Conservation (phyloP, 1,140 invertebrate species). For the Coelopa frigida region DNA sequence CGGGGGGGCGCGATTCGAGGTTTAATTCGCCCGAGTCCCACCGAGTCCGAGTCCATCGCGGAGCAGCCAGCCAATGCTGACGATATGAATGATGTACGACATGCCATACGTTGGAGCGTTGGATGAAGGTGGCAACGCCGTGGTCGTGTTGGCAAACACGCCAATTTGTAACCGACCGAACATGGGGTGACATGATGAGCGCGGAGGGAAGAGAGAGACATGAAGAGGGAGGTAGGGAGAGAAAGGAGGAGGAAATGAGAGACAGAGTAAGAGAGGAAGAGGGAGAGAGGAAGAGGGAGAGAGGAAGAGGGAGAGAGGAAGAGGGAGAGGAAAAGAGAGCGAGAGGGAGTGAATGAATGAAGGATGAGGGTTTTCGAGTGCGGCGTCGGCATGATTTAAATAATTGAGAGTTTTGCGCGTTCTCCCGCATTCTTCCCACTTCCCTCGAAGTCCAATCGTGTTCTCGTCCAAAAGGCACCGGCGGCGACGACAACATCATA, state of each 20-base stretch:
- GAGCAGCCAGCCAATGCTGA: constrained; percentile 23
- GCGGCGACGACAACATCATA: no score
- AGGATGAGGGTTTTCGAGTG: background rate
- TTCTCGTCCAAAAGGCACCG: no score
- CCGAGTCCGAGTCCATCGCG: no score
- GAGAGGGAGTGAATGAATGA: no score
- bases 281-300: background rate
- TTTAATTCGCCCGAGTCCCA: no score
- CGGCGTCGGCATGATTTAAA: constrained; percentile 38
- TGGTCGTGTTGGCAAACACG: no score
- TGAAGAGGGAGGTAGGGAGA: background rate
- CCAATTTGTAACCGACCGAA: no score
- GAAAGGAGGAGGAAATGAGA: background rate
- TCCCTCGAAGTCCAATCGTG: no score
- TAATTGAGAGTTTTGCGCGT: constrained; percentile 43
- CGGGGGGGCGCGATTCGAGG: no score
- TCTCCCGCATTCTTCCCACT: background rate
- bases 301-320: background rate
- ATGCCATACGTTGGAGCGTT: no score
- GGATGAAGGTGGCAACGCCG: no score
- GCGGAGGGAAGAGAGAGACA: background rate
- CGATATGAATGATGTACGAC: constrained; percentile 43
- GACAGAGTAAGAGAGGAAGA: background rate
- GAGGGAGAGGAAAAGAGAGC: background rate
- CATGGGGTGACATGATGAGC: no score